Evolutionary conservation across 2,888 invertebrate species (phyloP), one percentile per base, ranked within the genome.

Genomic region (Lysandra coridon): DNA sequence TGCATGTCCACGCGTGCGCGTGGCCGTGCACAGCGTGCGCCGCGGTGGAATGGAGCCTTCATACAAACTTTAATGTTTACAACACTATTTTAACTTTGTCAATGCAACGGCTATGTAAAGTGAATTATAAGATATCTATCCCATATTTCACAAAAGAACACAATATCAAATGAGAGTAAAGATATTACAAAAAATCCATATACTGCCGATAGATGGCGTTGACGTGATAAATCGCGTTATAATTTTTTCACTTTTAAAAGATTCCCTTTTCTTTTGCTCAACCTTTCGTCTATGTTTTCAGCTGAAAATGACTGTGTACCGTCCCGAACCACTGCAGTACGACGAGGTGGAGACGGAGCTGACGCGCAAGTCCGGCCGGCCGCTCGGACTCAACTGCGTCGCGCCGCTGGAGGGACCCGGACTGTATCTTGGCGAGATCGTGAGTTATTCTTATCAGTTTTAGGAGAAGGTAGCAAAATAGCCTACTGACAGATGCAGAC

Each of bases 361-460:
- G 79, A 92, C 96, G 75, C 98, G 98, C 88, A 99, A 99, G 90
- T 95, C 97, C 0, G 98, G 98, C 75, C 97, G 98, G 88, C 97
- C 98, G 74, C 94, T 98, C 40, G 99, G 99, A 0, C 95, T 99
- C 83, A 98, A 98, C 81, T 96, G 99, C 83, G 96, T 98, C 10
- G 98, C 97, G 53, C 90, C 90, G 0, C 86, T 86, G 1, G 83
- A 95, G 96, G 88, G 98, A 96, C 89, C 96, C 95, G 91, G 96
- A 96, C 97, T 99, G 80, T 99, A 98, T 89, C 96, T 99, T 79
- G 97, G 98, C 23, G 99, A 99, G 87, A 96, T 99, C 88, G 99
- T 99, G 90, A 96, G 96, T 91, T 30, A 49, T 14, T 6, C 64
- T 37, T 12, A 2, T 2, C 2, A 12, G 3, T 49, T 44, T 7